These are phyloP conservation scores for Phasia obesa DNA, from an alignment of 2,888 invertebrate genomes.

Conservation along the genomic window DNA sequence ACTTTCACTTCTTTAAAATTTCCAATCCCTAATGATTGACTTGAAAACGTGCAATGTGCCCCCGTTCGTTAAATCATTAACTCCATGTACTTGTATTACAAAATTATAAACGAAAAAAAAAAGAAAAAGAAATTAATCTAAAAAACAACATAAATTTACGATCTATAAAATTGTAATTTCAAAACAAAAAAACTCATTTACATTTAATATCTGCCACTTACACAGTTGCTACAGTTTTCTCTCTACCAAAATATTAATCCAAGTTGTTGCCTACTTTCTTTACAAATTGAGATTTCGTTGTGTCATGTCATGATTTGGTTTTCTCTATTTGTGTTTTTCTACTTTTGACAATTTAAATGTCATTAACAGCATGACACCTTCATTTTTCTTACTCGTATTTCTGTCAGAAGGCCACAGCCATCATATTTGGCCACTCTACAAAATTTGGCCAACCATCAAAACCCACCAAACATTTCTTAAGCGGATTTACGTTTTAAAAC, in stretches of 20 bases:
- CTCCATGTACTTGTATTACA: not conserved
- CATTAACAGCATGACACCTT: conserved; percentile 70
- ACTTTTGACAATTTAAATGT: conserved; percentile 65
- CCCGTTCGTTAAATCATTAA: too few species aligned
- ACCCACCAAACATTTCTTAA: conserved; percentile 28
- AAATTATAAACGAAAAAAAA: too few species aligned
- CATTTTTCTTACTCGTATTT: conserved; percentile 12
- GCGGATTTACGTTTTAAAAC: not conserved
- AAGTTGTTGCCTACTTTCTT: not conserved
- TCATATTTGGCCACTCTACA: conserved; percentile 5
- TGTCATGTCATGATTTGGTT: conserved; percentile 52
- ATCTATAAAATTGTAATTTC: too few species aligned
- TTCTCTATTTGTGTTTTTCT: conserved; percentile 28
- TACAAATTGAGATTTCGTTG: conserved; percentile 22
- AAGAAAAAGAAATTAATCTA: not conserved
- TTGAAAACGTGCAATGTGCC: too few species aligned
- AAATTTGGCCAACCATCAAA: conserved; percentile 25
- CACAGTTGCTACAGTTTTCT: not conserved
- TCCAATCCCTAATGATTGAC: too few species aligned
- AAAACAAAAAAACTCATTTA: not conserved
- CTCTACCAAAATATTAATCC: not conserved
- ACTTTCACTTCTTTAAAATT: too few species aligned
- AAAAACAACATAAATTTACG: not conserved
- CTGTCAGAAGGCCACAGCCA: conserved; percentile 11
- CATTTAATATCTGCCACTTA: not conserved